Base-by-base conservation (phyloP, 1,140 invertebrate species). In the Calliopsis andreniformis region DNA sequence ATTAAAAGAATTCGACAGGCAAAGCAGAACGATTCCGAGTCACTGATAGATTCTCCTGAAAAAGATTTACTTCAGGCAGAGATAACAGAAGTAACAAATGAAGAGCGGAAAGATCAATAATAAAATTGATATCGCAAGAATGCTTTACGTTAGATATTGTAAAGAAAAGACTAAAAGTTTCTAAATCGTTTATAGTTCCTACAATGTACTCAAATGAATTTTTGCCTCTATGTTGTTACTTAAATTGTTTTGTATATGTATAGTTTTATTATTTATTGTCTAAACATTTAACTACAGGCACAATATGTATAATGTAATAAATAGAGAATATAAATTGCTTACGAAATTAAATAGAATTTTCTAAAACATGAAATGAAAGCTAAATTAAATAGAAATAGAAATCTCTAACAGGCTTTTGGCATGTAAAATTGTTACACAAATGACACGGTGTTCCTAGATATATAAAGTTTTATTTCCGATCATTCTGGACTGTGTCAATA, bases 1-100 rank as follows among this genome's bases (percentile, higher is more conserved):
- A 76, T 87, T 25, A 85, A 72, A 62, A 86, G 62, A 59, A 76
- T 87, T 58, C 81, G 86, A 23, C 61, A 80, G 72, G 66, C 61
- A 16, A 87, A 85, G 47, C 66, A 47, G 30, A 71, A 47, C 5
- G 47, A 80, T 42, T 23, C 43, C 51, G 58, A 39, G 56, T 20
- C 20, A 23, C 8, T n/a, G 16, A 47, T 14, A 18, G 51, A 70
- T 66, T 28, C 53, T 51, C n/a, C n/a, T 23, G 49, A 68, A 45
- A 7, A 3, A 25, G n/a, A 66, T 47, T 20, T 43, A 39, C 16
- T 25, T 42, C 35, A 71, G 59, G 59, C 18, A 47, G 35, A 78
- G 12, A 3, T 5, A 42, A 30, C 12, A 30, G 23, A 58, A 10
- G 59, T 61, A 16, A 12, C 32, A 8, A 30, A 18, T 7, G 25